These are phyloP conservation scores for Trinorchestia longiramus DNA, from an alignment of 1,140 invertebrate genomes.

Conservation along the genomic window DNA sequence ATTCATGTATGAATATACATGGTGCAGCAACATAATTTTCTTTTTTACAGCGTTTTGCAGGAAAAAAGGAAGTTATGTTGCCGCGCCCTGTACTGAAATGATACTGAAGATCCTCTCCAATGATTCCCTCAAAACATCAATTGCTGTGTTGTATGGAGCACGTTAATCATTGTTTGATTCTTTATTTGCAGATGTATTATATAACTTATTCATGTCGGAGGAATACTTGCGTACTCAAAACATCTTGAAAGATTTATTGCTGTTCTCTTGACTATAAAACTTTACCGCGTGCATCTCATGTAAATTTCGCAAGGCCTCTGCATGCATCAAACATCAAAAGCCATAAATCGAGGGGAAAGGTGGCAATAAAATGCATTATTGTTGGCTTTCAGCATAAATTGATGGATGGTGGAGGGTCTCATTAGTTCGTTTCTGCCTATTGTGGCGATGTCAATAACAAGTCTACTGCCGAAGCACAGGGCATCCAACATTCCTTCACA, in stretches of 20 bases:
- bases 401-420: not conserved
- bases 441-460: not conserved
- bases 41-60: too few relatives aligned
- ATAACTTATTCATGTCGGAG: not conserved
- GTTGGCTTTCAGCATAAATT: not conserved
- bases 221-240: not conserved
- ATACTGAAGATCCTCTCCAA: too few relatives aligned
- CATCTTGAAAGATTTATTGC: not conserved
- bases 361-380: not conserved
- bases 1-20: too few relatives aligned
- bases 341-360: not conserved
- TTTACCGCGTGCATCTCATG: not conserved
- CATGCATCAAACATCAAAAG: not conserved
- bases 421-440: not conserved
- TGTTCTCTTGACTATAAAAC: not conserved
- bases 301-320: not conserved
- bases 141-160: too few relatives aligned
- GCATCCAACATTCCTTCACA: not conserved
- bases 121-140: too few relatives aligned
- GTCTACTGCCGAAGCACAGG: not conserved
- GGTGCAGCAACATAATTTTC: too few relatives aligned
- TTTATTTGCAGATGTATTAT: not conserved
- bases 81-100: too few relatives aligned
- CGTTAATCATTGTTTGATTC: too few relatives aligned
- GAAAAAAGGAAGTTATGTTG: too few relatives aligned